Evolutionary conservation across 2,797 vertebrate genomes (phyloP).

Genomic region (Heliangelus exortis): DNA sequence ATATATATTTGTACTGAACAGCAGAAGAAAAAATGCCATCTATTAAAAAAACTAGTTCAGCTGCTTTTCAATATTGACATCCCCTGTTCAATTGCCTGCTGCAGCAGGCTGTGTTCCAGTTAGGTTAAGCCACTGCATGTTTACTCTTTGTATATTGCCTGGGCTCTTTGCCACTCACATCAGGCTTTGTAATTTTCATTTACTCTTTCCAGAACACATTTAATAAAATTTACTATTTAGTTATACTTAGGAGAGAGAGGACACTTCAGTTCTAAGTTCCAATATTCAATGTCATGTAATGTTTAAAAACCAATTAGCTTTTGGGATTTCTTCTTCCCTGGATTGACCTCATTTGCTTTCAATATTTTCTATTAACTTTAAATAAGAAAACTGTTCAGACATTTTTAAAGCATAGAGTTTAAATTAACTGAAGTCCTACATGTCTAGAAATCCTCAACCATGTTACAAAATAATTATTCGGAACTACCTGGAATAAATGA

Average conservation of each 20-base stretch:
- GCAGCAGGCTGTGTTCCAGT: not conserved
- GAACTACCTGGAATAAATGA: not conserved
- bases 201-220: slow-evolving; percentile 22
- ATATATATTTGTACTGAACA: not conserved
- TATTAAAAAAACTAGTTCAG: not conserved
- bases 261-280: not conserved
- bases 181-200: not conserved
- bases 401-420: not conserved
- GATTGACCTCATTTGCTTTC: not conserved
- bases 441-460: not conserved
- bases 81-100: not conserved
- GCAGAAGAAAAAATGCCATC: not conserved
- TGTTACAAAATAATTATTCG: not conserved
- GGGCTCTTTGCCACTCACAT: slow-evolving; percentile 5
- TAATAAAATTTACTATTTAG: slow-evolving; percentile 24
- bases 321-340: not conserved
- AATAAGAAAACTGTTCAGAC: not conserved
- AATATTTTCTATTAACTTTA: not conserved
- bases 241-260: not conserved
- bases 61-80: not conserved
- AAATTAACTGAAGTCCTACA: not conserved
- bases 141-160: not conserved
- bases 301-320: slow-evolving; percentile 6
- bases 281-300: not conserved
- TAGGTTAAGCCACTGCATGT: not conserved